phyloP scores from a whole-genome alignment of 1,140 invertebrate genomes.

The Homarus americanus region DNA sequence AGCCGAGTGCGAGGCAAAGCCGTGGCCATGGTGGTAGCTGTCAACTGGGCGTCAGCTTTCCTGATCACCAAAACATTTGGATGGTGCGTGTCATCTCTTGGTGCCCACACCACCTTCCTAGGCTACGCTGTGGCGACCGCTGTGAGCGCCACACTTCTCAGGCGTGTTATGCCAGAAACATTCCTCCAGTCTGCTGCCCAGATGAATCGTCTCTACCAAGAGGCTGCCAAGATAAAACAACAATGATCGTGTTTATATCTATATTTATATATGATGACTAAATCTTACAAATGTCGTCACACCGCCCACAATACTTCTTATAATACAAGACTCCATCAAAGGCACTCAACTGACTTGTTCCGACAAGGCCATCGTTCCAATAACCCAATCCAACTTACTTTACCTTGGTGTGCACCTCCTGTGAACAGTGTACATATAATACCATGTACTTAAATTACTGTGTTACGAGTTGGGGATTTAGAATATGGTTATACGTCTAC shows the following conservation, averaged over 20 bases:
- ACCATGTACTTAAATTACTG: too few species aligned
- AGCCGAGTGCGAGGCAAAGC: conserved; percentile 87
- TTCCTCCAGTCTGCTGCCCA: not conserved
- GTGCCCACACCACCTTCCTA: conserved; percentile 33
- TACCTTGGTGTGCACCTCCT: not conserved
- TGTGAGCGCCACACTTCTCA: not conserved
- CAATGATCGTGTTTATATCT: not conserved
- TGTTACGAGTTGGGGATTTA: too few species aligned
- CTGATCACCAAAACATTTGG: conserved; percentile 92
- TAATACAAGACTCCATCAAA: too few species aligned
- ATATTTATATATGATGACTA: not conserved
- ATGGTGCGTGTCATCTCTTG: conserved; percentile 76
- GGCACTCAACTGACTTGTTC: too few species aligned
- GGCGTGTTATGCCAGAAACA: conserved; percentile 56
- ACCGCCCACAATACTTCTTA: too few species aligned
- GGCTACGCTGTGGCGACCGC: conserved; percentile 18
- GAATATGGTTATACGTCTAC: too few species aligned
- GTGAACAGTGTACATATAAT: not conserved
- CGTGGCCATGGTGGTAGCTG: conserved; percentile 88
- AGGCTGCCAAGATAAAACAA: conserved; percentile 2
- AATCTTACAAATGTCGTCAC: not conserved
- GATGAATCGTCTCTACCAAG: conserved; percentile 36
- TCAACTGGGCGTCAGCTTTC: conserved; percentile 94
- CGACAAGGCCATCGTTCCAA: too few species aligned
- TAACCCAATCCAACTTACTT: too few species aligned